Percentiles rank a stretch among this genome's conserved stretches.
Conservation (phyloP, 2,797 vertebrate species). For the Xenops minutus region DNA sequence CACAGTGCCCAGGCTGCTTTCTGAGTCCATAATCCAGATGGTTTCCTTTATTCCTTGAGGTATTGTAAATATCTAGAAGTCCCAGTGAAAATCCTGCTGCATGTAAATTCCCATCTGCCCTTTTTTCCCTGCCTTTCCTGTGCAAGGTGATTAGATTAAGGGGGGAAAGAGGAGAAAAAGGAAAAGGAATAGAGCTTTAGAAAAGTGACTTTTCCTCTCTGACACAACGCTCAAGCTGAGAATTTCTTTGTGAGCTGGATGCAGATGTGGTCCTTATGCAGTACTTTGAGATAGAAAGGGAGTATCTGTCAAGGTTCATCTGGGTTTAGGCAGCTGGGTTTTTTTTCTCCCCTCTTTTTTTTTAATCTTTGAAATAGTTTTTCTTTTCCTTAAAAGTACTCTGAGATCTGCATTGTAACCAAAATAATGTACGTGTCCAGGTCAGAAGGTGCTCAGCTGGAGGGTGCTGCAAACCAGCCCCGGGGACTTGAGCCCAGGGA, state of each 20-base stretch:
- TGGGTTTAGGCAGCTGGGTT: background rate
- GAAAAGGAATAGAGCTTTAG: background rate
- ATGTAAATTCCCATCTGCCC: background rate
- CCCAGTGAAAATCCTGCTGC: background rate
- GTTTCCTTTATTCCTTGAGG: background rate
- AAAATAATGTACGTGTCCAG: no score
- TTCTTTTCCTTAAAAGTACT: background rate
- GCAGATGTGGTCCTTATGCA: background rate
- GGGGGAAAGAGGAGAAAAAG: background rate
- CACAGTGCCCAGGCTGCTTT: background rate
- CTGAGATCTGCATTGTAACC: background rate
- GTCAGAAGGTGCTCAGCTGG: background rate
- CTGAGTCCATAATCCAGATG: background rate
- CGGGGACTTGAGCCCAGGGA: background rate
- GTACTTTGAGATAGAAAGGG: background rate
- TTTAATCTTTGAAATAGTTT: background rate
- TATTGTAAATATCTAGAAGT: background rate
- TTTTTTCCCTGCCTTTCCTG: background rate
- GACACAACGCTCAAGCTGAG: background rate
- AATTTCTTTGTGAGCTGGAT: background rate
- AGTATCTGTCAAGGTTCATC: background rate
- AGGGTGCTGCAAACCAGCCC: background rate
- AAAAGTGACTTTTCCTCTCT: slow-evolving; percentile 5
- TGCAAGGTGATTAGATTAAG: background rate
- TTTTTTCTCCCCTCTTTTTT: background rate